Evolutionary conservation across 2,888 invertebrate genomes (phyloP), one percentile per base, ranked within the genome.

Genomic region (Eristalinus sepulchralis): DNA sequence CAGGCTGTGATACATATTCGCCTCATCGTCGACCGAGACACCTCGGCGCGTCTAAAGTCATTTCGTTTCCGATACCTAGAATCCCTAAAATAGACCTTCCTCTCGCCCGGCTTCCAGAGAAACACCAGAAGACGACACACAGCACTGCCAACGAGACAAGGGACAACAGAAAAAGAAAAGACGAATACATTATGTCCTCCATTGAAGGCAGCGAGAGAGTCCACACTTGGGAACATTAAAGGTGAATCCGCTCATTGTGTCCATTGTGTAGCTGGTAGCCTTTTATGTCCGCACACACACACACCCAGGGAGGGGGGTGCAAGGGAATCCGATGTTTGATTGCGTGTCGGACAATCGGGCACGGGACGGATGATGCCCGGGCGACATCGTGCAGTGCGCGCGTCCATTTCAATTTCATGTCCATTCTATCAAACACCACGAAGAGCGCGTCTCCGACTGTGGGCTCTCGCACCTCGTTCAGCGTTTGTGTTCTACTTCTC

Each of bases 1-100:
- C 67, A 62, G 67, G 59, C 81, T 77, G 81, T 72, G 66, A 72
- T 76, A 39, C 76, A 63, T 34, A 39, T 33, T 68, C 71, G 17
- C 10, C 27, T 17, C 24, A 10, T 24, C 57, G 57, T 27, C 57
- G 11, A 3, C 22, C 62, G 73, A 86, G 86, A 86, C 86, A 83
- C 63, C 66, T 79, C 79, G 86, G 86, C 86, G 86, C 86, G 83
- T 71, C 83, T 83, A 86, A 86, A 83, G 78, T 86, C 78, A 76
- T 60, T 79, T 11, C 72, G 60, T 39, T 71, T 62, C 27, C 34
- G 36, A 57, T 82, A 86, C 83, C 77, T 78, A 83, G 86, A 83
- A 83, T 79, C 47, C 70, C 64, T 62, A 39, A 70, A 27, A 62
- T 36, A 66, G 36, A 47, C 47, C 24, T 27, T 76, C 20, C 60